Evolutionary conservation across 1,140 invertebrate species (phyloP), one percentile per base, ranked within the genome.

Genomic region (Phymastichus coffea): DNA sequence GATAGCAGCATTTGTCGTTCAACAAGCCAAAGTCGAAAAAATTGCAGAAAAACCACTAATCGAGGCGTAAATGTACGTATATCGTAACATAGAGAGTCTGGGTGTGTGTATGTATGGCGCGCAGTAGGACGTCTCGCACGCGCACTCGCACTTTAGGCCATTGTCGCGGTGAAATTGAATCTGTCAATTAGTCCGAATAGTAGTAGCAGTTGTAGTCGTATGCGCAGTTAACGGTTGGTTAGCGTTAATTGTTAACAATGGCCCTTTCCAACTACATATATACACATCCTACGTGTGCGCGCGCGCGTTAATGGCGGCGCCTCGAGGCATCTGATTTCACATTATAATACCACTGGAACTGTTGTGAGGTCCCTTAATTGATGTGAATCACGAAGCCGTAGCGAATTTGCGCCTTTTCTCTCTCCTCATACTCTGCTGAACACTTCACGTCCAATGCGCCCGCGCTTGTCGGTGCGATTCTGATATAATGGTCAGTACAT

Each of bases 101-200:
- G n/a, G n/a, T n/a, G n/a, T 33, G 28, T 12, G 6, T 33, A 33
- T 33, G 12, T 33, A 33, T 0, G 15, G 10, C 6, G 14, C 25
- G 26, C 33, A 30, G 15, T 17, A 26, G 51, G 30, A 49, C 19
- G 48, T 38, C n/a, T n/a, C 33, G 35, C 15, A 19, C 4, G n/a
- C 28, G 7, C 14, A 17, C 43, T 41, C 28, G 55, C 60, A 53
- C 57, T 56, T 53, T 41, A 25, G 61, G 46, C 43, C 57, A 76
- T 78, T 76, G 75, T 78, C 70, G 66, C 61, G 63, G 66, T 70
- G 71, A 76, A 78, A 80, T 78, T 73, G 70, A 78, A 78, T 78
- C 71, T 78, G 72, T 77, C 76, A 75, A 80, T 80, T 79, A 78
- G 71, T 71, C 12, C 28, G 28, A 6, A 33, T 33, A 12, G 6